phyloP scores from a whole-genome alignment of 2,888 invertebrate genomes.

The Lasioglossum lativentre region DNA sequence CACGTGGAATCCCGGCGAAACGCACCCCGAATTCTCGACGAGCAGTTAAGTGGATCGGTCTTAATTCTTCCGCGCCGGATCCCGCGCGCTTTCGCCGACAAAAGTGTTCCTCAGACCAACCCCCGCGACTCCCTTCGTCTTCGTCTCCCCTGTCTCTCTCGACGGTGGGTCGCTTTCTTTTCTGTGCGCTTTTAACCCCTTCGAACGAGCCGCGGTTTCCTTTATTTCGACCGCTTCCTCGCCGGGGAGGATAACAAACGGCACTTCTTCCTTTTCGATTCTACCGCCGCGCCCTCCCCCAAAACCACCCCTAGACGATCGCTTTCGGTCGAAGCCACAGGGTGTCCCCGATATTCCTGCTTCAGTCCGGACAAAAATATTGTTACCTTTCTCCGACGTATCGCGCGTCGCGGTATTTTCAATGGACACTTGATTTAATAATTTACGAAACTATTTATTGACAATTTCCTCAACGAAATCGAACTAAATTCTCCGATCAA shows the following conservation, averaged over 20 bases:
- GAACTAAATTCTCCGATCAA: neutral
- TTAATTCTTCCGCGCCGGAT: constrained; percentile 60
- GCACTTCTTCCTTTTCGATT: constrained; percentile 47
- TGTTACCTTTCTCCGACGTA: too few relatives aligned
- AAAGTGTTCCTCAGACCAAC: constrained; percentile 37
- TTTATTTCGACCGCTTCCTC: constrained; percentile 14
- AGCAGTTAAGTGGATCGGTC: constrained; percentile 72
- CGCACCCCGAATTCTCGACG: constrained; percentile 71
- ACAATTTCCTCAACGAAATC: too few relatives aligned
- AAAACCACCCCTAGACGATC: neutral
- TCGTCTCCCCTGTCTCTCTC: neutral
- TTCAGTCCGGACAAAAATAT: neutral
- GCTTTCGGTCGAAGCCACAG: constrained; percentile 14
- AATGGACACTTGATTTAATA: neutral
- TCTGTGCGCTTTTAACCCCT: constrained; percentile 51
- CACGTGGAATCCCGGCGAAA: constrained; percentile 65
- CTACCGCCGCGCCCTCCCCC: neutral
- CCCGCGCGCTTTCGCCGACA: constrained; percentile 42
- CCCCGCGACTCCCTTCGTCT: neutral
- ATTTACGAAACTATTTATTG: neutral
- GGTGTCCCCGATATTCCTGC: neutral
- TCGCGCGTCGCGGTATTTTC: too few relatives aligned
- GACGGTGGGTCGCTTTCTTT: constrained; percentile 32
- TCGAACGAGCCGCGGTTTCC: constrained; percentile 35
- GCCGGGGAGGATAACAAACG: constrained; percentile 57